Percentiles rank a stretch among this genome's conserved stretches.
Conservation (phyloP, 1,140 invertebrate genomes). For the Chrysoperla carnea region DNA sequence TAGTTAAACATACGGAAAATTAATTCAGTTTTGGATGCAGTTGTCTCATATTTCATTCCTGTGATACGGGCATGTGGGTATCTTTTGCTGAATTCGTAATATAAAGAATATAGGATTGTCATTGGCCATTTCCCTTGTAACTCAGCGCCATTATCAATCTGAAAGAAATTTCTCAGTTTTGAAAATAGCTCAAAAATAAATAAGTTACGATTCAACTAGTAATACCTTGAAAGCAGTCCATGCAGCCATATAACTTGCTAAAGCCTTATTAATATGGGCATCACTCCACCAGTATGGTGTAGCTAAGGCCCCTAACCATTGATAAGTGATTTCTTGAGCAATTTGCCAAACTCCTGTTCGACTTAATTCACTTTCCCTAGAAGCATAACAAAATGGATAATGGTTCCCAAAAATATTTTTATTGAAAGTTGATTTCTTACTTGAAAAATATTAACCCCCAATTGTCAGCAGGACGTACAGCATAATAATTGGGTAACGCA, state of each 20-base stretch:
- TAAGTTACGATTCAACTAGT: neutral
- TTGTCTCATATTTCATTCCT: slow-evolving; percentile 51
- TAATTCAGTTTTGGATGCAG: slow-evolving; percentile 59
- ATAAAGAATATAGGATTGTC: slow-evolving; percentile 51
- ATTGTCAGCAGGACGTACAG: slow-evolving; percentile 44
- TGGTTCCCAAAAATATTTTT: neutral
- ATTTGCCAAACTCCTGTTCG: slow-evolving; percentile 36
- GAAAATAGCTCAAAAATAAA: neutral
- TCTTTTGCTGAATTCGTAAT: slow-evolving; percentile 55
- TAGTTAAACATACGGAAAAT: slow-evolving; percentile 85
- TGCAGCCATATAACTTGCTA: slow-evolving; percentile 52
- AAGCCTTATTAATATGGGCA: slow-evolving; percentile 47
- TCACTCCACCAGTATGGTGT: slow-evolving; percentile 55
- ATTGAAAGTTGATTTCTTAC: slow-evolving; percentile 25
- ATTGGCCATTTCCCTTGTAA: slow-evolving; percentile 58
- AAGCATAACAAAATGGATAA: slow-evolving; percentile 8
- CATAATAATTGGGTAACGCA: slow-evolving; percentile 64
- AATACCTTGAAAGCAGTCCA: slow-evolving; percentile 42
- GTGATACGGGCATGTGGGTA: slow-evolving; percentile 51
- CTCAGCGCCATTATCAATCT: slow-evolving; percentile 45
- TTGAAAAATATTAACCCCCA: slow-evolving; percentile 63
- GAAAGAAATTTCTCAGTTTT: slow-evolving; percentile 5
- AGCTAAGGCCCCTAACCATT: slow-evolving; percentile 55
- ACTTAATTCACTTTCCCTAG: slow-evolving; percentile 48
- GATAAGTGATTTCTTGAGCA: slow-evolving; percentile 47